These are phyloP conservation scores for Sesamia inferens DNA, from an alignment of 2,888 invertebrate species.

Conservation along the genomic window DNA sequence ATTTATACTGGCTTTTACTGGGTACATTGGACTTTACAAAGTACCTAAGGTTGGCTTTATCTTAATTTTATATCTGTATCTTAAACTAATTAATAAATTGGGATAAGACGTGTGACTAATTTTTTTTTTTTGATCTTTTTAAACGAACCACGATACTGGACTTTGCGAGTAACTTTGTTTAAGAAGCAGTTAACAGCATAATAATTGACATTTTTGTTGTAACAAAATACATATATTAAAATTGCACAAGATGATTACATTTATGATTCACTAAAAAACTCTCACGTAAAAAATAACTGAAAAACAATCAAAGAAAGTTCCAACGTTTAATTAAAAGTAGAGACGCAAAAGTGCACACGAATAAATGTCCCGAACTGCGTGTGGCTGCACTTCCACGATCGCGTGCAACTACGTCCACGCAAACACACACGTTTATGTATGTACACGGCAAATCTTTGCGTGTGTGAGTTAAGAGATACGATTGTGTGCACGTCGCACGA, in stretches of 20 bases:
- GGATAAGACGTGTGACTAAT: background rate
- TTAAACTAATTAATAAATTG: background rate
- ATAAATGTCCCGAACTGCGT: constrained; percentile 79
- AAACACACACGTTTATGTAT: constrained; percentile 66
- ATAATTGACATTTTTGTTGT: background rate
- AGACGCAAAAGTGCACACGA: constrained; percentile 67
- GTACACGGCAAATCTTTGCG: constrained; percentile 40
- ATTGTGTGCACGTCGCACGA: constrained; percentile 58
- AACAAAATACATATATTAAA: background rate
- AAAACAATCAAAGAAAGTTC: constrained; percentile 4
- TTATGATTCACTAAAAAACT: background rate
- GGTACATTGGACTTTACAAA: background rate
- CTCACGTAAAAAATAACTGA: constrained; percentile 3
- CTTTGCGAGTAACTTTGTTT: background rate
- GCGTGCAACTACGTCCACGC: constrained; percentile 76
- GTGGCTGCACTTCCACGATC: constrained; percentile 78
- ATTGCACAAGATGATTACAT: background rate
- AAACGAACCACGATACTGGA: background rate
- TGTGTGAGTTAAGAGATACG: constrained; percentile 50
- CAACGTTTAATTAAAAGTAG: background rate
- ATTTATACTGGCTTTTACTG: background rate
- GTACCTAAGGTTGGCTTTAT: background rate
- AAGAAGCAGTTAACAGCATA: background rate
- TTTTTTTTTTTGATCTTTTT: no score
- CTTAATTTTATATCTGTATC: background rate